phyloP scores from a whole-genome alignment of 2,888 invertebrate species.

The Melanchra persicariae region DNA sequence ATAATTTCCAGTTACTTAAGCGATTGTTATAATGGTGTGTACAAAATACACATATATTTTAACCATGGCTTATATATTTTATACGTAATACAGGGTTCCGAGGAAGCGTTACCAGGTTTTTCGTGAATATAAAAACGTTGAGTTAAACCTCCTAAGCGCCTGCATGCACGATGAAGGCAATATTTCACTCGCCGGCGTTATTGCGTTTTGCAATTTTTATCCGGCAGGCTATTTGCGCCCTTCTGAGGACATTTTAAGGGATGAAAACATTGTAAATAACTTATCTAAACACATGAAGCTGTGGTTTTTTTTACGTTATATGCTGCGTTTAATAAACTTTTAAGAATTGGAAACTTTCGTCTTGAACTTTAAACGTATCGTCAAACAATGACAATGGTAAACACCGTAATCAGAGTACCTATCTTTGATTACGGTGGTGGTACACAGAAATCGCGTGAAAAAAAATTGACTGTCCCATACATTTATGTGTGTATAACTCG shows the following conservation, averaged over 20 bases:
- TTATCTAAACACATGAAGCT: not conserved
- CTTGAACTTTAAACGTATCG: too few relatives aligned
- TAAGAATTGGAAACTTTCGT: not conserved
- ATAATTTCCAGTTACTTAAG: constrained; percentile 1
- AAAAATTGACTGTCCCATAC: too few relatives aligned
- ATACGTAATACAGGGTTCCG: constrained; percentile 36
- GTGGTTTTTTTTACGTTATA: not conserved
- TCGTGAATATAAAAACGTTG: constrained; percentile 39
- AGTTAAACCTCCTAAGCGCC: constrained; percentile 64
- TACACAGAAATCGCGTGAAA: too few relatives aligned
- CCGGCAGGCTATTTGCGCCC: constrained; percentile 43
- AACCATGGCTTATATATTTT: constrained; percentile 51
- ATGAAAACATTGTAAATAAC: constrained; percentile 11
- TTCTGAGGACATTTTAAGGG: not conserved
- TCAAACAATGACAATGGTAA: too few relatives aligned
- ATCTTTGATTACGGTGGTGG: too few relatives aligned
- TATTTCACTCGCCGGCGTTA: constrained; percentile 60
- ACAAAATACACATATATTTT: constrained; percentile 24
- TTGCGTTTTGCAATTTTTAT: constrained; percentile 65
- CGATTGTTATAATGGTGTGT: not conserved
- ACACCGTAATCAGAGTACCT: too few relatives aligned
- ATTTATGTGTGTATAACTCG: too few relatives aligned
- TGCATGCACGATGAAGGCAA: constrained; percentile 68
- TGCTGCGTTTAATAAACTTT: too few relatives aligned
- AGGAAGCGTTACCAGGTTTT: constrained; percentile 44